Percentiles rank a stretch among this genome's conserved stretches.
phyloP scores from a whole-genome alignment of 2,797 vertebrate genomes.

The Tinamus major region DNA sequence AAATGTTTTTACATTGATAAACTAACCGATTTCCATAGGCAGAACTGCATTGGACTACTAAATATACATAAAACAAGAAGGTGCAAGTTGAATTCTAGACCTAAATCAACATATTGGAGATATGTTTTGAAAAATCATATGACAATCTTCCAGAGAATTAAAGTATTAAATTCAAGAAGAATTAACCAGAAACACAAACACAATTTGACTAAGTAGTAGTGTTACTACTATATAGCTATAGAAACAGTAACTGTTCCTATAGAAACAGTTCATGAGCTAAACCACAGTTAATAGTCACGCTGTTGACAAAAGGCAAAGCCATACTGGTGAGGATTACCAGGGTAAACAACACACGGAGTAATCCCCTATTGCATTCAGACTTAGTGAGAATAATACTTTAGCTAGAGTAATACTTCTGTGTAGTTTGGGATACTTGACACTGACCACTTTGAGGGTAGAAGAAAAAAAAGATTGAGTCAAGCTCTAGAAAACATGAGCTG shows the following conservation, averaged over 20 bases:
- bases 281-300: not conserved
- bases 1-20: accelerated
- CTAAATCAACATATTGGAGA: not conserved
- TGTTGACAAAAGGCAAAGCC: not conserved
- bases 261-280: not conserved
- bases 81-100: not conserved
- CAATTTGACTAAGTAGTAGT: not conserved
- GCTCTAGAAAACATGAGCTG: not conserved
- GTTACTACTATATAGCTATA: not conserved
- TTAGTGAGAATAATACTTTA: not conserved
- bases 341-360: not conserved
- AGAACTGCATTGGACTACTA: not conserved
- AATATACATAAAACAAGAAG: not conserved
- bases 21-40: not conserved
- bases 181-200: not conserved
- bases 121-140: not conserved
- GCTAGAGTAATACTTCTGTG: not conserved
- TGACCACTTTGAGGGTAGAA: not conserved
- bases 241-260: too few relatives aligned
- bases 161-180: not conserved
- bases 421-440: not conserved
- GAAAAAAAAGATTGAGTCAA: not conserved
- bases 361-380: not conserved
- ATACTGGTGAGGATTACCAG: not conserved
- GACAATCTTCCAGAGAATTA: not conserved